Percentiles rank a stretch among this genome's conserved stretches.
Evolutionary conservation across 92 coral and sea anemone species (phyloP).

Genomic region (Parazoanthus darwini): DNA sequence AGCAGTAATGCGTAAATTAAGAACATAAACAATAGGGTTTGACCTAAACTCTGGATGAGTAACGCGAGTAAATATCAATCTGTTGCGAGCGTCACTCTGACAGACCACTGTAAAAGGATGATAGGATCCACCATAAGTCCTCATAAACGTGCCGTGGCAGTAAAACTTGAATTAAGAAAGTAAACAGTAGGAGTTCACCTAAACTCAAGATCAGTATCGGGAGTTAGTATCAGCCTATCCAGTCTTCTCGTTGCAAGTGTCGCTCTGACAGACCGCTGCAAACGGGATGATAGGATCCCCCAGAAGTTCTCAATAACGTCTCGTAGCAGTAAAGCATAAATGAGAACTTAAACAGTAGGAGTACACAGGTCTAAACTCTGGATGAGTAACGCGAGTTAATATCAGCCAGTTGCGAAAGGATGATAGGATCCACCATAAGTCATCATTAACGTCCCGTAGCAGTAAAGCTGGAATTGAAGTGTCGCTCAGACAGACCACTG

Average conservation of each 20-base stretch:
- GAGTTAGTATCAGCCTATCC: conserved; percentile 65
- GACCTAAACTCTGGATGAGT: conserved; percentile 13
- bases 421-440: neutral
- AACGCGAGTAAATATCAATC: conserved; percentile 25
- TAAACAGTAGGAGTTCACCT: neutral
- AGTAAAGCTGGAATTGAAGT: neutral
- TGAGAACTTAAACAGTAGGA: too few relatives aligned
- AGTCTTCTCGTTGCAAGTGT: conserved; percentile 69
- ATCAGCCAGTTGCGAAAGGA: conserved; percentile 59
- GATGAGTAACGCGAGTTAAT: conserved; percentile 43
- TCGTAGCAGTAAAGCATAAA: neutral
- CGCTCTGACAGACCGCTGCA: conserved; percentile 55
- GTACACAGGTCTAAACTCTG: conserved; percentile 15
- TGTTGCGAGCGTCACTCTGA: conserved; percentile 58
- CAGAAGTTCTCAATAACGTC: neutral
- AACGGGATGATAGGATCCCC: neutral
- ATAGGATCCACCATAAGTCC: neutral
- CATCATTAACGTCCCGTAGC: neutral
- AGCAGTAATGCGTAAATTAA: neutral
- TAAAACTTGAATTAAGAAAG: neutral
- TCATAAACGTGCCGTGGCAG: neutral
- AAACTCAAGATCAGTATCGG: conserved; percentile 41
- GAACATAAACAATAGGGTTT: too few relatives aligned
- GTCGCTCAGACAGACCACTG: conserved; percentile 55
- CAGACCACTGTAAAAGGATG: conserved; percentile 42